A percentile compares a stretch with the other conserved stretches of the same genome.
Conservation (phyloP, 2,888 invertebrate genomes). For the Zele albiditarsus region DNA sequence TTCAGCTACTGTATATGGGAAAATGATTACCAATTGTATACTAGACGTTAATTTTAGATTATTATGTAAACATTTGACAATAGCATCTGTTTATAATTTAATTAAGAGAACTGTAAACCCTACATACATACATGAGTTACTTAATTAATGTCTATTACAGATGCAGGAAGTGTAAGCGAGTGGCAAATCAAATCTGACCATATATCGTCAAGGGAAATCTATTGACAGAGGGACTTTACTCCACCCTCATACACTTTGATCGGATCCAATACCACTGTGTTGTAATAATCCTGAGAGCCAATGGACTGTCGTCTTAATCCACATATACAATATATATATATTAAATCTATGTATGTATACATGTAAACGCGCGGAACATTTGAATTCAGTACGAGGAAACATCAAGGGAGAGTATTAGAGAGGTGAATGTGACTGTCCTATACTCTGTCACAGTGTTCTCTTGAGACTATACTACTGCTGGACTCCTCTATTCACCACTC, state of each 20-base stretch:
- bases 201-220: conserved; percentile 24
- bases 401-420: conserved; percentile 16
- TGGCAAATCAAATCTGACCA: conserved; percentile 31
- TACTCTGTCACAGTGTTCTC: not conserved
- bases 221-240: not conserved
- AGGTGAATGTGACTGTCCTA: not conserved
- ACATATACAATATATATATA: conserved; percentile 52
- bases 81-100: not conserved
- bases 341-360: not conserved
- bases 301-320: conserved; percentile 61
- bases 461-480: conserved; percentile 13
- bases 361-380: conserved; percentile 56
- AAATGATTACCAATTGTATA: too few relatives aligned
- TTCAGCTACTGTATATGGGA: too few relatives aligned
- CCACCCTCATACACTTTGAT: not conserved
- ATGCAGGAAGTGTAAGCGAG: conserved; percentile 22
- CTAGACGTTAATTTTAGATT: too few relatives aligned
- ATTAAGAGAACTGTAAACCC: not conserved
- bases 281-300: conserved; percentile 11
- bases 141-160: conserved; percentile 1
- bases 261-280: not conserved
- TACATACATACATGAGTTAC: not conserved
- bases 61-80: too few relatives aligned
- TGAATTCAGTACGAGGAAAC: conserved; percentile 61
- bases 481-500: conserved; percentile 47